A percentile compares a stretch with the other conserved stretches of the same genome.
Conservation (phyloP, 2,888 invertebrate species). For the Aelia acuminata region DNA sequence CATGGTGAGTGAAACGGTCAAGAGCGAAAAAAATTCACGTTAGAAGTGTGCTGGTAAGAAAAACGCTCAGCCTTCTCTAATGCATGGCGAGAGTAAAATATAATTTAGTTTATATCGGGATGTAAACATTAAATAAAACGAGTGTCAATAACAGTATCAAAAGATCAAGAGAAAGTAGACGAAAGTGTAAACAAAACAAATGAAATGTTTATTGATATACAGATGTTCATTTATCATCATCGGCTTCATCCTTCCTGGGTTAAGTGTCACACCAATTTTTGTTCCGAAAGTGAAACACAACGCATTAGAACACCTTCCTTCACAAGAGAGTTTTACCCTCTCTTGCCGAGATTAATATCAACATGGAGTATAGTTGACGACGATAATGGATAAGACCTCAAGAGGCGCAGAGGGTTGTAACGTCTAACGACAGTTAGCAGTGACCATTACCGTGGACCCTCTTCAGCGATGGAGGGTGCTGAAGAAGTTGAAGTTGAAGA, state of each 20-base stretch:
- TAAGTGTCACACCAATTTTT: neutral
- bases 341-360: constrained; percentile 8
- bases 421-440: constrained; percentile 37
- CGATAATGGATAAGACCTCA: constrained; percentile 16
- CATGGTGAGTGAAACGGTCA: too few species aligned
- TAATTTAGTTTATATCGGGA: too few species aligned
- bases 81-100: too few species aligned
- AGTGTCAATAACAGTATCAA: too few species aligned
- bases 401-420: neutral
- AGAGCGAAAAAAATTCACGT: too few species aligned
- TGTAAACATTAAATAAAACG: too few species aligned
- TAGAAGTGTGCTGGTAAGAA: too few species aligned
- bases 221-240: neutral
- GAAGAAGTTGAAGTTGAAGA: constrained; percentile 20
- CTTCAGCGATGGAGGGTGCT: constrained; percentile 4
- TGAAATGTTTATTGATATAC: too few species aligned
- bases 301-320: neutral
- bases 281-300: neutral
- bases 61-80: too few species aligned
- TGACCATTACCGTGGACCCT: constrained; percentile 26
- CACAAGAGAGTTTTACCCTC: neutral
- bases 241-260: neutral
- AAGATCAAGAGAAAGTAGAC: too few species aligned
- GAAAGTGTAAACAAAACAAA: too few species aligned
- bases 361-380: neutral